phyloP scores from a whole-genome alignment of 2,888 invertebrate genomes.

The Drosophila paranaensis region DNA sequence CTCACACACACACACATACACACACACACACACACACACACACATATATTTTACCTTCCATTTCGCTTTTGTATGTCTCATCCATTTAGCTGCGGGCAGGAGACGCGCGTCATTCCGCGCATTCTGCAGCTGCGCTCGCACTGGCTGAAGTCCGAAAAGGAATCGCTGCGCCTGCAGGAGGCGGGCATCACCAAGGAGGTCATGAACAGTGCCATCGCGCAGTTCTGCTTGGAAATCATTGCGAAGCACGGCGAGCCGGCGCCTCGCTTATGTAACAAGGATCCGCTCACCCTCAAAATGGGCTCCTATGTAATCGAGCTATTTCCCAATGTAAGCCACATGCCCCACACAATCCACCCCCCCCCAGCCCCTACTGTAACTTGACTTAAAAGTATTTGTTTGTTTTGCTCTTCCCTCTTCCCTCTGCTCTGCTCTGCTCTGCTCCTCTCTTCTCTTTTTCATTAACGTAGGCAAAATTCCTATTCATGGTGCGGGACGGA shows the following conservation, averaged over 20 bases:
- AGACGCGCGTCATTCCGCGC: constrained; percentile 98
- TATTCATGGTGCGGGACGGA: constrained; percentile 99
- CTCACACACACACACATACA: background rate
- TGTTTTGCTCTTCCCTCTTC: background rate
- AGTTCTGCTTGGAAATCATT: constrained; percentile 98
- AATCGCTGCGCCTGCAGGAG: constrained; percentile 94
- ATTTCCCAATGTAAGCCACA: constrained; percentile 91
- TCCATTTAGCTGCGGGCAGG: constrained; percentile 93
- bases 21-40: background rate
- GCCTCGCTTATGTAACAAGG: constrained; percentile 98
- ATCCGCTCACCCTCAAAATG: constrained; percentile 98
- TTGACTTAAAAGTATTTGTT: background rate
- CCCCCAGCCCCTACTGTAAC: background rate
- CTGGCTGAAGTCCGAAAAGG: constrained; percentile 97
- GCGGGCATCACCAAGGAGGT: constrained; percentile 97
- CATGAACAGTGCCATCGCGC: constrained; percentile 97
- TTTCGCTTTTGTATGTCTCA: constrained; percentile 39
- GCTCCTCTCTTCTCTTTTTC: no score
- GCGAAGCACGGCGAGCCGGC: constrained; percentile 98
- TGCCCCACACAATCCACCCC: background rate
- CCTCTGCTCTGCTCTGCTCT: no score
- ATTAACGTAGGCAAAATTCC: constrained; percentile 91
- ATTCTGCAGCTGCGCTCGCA: constrained; percentile 97
- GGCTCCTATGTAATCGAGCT: constrained; percentile 96
- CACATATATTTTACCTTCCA: constrained; percentile 22